Percentiles rank a stretch among this genome's conserved stretches.
Conservation (phyloP, 2,113 vertebrate species). For the Mohoua ochrocephala region DNA sequence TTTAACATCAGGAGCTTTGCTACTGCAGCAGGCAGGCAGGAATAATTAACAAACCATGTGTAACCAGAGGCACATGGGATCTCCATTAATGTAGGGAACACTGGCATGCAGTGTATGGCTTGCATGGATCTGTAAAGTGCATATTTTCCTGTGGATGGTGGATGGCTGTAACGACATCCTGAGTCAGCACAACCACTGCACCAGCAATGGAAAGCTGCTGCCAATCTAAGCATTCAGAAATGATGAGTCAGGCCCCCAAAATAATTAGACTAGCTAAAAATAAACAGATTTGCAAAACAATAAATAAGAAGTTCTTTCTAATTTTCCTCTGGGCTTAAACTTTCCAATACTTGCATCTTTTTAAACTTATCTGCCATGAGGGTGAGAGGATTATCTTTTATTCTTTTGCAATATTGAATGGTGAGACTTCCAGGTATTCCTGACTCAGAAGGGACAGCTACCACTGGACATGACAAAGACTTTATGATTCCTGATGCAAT, state of each 20-base stretch:
- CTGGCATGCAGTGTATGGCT: not conserved
- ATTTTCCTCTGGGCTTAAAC: not conserved
- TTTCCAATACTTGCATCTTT: not conserved
- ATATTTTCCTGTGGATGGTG: not conserved
- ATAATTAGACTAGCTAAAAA: constrained; percentile 8
- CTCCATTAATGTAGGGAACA: constrained; percentile 5
- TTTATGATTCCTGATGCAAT: not conserved
- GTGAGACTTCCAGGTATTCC: not conserved
- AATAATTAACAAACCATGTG: not conserved
- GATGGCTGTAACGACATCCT: not conserved
- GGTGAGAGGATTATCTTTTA: not conserved
- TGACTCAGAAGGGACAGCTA: not conserved
- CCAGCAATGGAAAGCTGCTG: not conserved
- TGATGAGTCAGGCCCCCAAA: not conserved
- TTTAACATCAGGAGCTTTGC: not conserved
- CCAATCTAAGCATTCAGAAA: constrained; percentile 14
- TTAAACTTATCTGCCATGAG: not conserved
- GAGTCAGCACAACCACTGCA: constrained; percentile 34
- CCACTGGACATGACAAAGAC: not conserved
- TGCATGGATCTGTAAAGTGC: not conserved
- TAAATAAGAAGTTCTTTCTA: not conserved
- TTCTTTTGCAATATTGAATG: not conserved
- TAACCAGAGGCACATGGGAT: not conserved
- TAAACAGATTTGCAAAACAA: constrained; percentile 19
- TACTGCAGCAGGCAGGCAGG: not conserved